These are phyloP conservation scores for Drosophila serrata DNA, from an alignment of 1,140 invertebrate species.

Conservation along the genomic window DNA sequence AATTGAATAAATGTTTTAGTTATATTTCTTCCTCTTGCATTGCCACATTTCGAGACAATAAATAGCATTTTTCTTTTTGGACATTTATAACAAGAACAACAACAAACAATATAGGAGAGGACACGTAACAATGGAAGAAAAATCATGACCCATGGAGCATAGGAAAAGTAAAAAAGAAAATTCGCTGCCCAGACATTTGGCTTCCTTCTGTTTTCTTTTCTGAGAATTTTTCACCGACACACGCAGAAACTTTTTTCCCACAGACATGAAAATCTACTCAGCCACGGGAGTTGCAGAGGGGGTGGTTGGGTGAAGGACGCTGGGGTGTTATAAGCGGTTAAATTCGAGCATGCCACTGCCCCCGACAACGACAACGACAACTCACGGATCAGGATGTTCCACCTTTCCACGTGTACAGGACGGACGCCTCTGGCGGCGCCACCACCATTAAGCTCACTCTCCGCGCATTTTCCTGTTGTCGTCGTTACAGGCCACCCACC, in stretches of 20 bases:
- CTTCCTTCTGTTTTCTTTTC: slow-evolving; percentile 48
- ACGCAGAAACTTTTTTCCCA: slow-evolving; percentile 43
- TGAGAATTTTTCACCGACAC: slow-evolving; percentile 61
- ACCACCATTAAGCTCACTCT: neutral
- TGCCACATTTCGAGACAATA: slow-evolving; percentile 24
- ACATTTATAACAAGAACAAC: slow-evolving; percentile 23
- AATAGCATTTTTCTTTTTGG: slow-evolving; percentile 25
- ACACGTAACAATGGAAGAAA: slow-evolving; percentile 29
- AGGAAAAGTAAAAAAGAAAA: slow-evolving; percentile 55
- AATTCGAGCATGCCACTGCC: slow-evolving; percentile 54
- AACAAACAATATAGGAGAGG: slow-evolving; percentile 2
- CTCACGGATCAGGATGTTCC: slow-evolving; percentile 10
- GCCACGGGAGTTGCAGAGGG: slow-evolving; percentile 22
- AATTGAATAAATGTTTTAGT: slow-evolving; percentile 32
- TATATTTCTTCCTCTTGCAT: too few relatives aligned
- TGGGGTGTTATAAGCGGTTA: slow-evolving; percentile 78
- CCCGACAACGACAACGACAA: neutral
- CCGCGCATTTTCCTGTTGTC: slow-evolving; percentile 4
- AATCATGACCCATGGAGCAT: slow-evolving; percentile 36
- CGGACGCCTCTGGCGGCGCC: slow-evolving; percentile 24
- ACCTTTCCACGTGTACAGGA: slow-evolving; percentile 54
- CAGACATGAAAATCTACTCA: slow-evolving; percentile 78
- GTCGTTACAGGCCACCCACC: slow-evolving; percentile 20
- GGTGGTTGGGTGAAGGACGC: slow-evolving; percentile 32
- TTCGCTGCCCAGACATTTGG: slow-evolving; percentile 42